These are phyloP conservation scores for Agrochola lota DNA, from an alignment of 2,888 invertebrate species.

Conservation along the genomic window DNA sequence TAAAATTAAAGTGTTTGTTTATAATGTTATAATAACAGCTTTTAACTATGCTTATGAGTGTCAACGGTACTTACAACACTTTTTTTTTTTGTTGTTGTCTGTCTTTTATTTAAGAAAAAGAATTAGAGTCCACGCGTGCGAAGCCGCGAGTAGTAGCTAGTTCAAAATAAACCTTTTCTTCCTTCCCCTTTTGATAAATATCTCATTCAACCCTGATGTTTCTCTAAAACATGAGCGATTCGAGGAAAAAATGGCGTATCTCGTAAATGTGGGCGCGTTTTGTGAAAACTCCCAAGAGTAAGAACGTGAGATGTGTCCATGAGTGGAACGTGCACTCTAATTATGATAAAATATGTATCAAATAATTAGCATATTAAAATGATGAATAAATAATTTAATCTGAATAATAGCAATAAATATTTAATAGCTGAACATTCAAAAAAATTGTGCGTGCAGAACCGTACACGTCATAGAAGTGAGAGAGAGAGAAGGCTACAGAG, in stretches of 20 bases:
- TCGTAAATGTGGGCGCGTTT: conserved; percentile 44
- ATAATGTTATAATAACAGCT: too few relatives aligned
- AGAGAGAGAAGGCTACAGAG: too few relatives aligned
- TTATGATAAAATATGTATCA: conserved; percentile 38
- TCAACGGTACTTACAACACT: too few relatives aligned
- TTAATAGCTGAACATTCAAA: background rate
- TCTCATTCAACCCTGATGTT: conserved; percentile 29
- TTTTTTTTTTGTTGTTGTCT: too few relatives aligned
- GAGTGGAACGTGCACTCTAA: conserved; percentile 12
- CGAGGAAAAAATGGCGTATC: conserved; percentile 34
- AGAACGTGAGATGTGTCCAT: conserved; percentile 36
- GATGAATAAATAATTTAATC: background rate
- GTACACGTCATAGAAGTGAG: too few relatives aligned
- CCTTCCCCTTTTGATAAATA: conserved; percentile 40
- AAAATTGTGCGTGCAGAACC: too few relatives aligned
- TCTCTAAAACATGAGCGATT: conserved; percentile 42
- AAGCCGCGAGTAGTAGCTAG: background rate
- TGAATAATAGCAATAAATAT: background rate
- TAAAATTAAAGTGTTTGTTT: too few relatives aligned
- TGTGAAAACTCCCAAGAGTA: conserved; percentile 38
- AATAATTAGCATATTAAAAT: conserved; percentile 2
- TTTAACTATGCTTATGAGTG: too few relatives aligned
- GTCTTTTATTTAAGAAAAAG: too few relatives aligned
- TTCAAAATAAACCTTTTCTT: conserved; percentile 18
- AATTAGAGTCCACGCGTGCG: too few relatives aligned